phyloP scores from a whole-genome alignment of 2,113 vertebrate genomes.

The Chascanopsetta lugubris region DNA sequence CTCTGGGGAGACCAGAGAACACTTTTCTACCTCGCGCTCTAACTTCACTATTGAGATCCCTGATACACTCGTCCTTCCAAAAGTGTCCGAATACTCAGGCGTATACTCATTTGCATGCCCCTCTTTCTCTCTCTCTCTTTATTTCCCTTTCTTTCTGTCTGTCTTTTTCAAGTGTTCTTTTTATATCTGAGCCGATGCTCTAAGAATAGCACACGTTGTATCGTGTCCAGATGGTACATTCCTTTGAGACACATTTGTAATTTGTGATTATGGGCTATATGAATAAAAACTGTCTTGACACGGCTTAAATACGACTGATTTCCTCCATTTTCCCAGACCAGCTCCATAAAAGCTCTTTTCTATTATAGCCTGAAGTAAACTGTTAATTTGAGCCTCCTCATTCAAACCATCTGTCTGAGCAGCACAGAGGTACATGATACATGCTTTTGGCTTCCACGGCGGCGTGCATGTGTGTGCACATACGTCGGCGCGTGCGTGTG shows the following conservation, averaged over 20 bases:
- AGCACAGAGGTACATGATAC: slow-evolving; percentile 37
- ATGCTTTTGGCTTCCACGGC: slow-evolving; percentile 37
- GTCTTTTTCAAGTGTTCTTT: background rate
- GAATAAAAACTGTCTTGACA: slow-evolving; percentile 1
- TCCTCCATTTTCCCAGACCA: background rate
- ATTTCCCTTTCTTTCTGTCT: background rate
- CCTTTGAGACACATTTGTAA: background rate
- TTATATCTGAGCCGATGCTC: no score
- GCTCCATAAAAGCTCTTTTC: background rate
- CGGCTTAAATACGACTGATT: background rate
- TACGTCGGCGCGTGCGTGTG: slow-evolving; percentile 47
- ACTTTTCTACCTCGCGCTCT: no score
- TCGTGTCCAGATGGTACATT: background rate
- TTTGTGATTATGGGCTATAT: background rate
- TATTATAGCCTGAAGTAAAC: slow-evolving; percentile 6
- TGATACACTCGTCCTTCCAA: no score
- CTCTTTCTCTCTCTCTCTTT: background rate
- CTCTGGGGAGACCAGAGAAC: no score
- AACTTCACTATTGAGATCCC: no score
- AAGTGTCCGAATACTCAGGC: no score
- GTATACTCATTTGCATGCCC: no score
- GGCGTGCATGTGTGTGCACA: slow-evolving; percentile 38
- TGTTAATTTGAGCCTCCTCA: slow-evolving; percentile 13
- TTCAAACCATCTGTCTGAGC: slow-evolving; percentile 50
- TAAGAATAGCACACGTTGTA: background rate